A percentile compares a stretch with the other conserved stretches of the same genome.
Evolutionary conservation across 2,888 invertebrate species (phyloP).

Genomic region (Caenorhabditis becei): DNA sequence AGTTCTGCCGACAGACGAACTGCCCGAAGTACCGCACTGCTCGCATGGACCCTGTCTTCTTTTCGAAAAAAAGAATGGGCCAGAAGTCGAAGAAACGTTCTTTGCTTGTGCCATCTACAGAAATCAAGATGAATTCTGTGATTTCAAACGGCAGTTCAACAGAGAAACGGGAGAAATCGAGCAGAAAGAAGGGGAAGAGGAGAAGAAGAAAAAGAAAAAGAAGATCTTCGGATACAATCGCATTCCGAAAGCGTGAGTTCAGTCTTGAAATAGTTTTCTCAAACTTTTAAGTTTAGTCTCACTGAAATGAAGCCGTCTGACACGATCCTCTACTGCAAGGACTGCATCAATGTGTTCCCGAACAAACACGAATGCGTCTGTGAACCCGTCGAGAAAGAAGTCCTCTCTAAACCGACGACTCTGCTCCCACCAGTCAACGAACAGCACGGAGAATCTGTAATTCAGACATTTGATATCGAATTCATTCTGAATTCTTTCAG

Average conservation of each 20-base stretch:
- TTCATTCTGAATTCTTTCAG: conserved; percentile 61
- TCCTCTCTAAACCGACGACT: conserved; percentile 64
- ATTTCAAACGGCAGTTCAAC: conserved; percentile 43
- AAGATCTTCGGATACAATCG: conserved; percentile 55
- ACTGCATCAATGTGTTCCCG: conserved; percentile 69
- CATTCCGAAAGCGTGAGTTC: conserved; percentile 65
- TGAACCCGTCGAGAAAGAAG: conserved; percentile 55
- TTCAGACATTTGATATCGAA: neutral
- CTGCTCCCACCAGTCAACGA: conserved; percentile 68
- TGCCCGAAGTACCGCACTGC: conserved; percentile 64
- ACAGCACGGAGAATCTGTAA: conserved; percentile 75
- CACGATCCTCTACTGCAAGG: conserved; percentile 66
- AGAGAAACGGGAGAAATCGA: conserved; percentile 44
- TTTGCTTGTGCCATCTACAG: conserved; percentile 77
- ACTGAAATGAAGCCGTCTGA: conserved; percentile 57
- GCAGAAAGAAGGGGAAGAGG: conserved; percentile 32
- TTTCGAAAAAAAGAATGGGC: conserved; percentile 67
- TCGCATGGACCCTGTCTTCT: conserved; percentile 77
- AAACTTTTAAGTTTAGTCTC: conserved; percentile 49
- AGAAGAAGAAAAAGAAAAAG: conserved; percentile 46
- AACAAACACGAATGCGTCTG: conserved; percentile 70
- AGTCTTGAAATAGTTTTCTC: neutral
- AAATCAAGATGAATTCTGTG: conserved; percentile 51
- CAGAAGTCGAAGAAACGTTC: conserved; percentile 52
- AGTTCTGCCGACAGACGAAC: conserved; percentile 61